Percentiles rank a stretch among this genome's conserved stretches.
These are phyloP conservation scores for Tapirus terrestris DNA, from an alignment of 2,113 vertebrate species.

Conservation along the genomic window DNA sequence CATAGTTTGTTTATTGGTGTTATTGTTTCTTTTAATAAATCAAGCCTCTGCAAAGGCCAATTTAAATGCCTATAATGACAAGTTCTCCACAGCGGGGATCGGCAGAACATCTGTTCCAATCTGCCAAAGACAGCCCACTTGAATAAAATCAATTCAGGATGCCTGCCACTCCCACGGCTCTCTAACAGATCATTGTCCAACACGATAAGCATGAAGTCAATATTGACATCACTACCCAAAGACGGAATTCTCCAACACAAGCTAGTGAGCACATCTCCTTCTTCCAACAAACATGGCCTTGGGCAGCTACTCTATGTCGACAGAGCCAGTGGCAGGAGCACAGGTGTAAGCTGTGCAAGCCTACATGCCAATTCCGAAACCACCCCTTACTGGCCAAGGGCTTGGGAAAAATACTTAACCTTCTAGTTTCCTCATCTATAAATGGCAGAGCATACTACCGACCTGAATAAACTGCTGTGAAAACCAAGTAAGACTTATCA, in stretches of 20 bases:
- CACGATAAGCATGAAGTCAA: neutral
- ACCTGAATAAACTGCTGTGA: neutral
- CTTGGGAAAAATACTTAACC: neutral
- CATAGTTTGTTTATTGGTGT: neutral
- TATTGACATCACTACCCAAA: neutral
- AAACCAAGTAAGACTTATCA: neutral
- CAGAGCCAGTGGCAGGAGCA: neutral
- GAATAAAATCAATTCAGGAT: neutral
- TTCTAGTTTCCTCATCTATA: neutral
- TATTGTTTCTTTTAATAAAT: slow-evolving; percentile 37
- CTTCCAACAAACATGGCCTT: neutral
- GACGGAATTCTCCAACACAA: neutral
- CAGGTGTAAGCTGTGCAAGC: neutral
- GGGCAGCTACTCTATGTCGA: neutral
- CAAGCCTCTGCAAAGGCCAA: neutral
- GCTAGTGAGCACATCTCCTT: neutral
- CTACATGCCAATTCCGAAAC: neutral
- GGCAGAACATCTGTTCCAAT: neutral
- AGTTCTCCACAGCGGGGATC: neutral
- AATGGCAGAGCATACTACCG: neutral
- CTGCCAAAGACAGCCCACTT: neutral
- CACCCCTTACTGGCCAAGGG: neutral
- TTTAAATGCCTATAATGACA: neutral
- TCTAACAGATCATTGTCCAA: neutral
- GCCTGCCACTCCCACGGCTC: neutral